A percentile compares a stretch with the other conserved stretches of the same genome.
phyloP scores from a whole-genome alignment of 2,113 vertebrate species.

The Corydoras sp. region DNA sequence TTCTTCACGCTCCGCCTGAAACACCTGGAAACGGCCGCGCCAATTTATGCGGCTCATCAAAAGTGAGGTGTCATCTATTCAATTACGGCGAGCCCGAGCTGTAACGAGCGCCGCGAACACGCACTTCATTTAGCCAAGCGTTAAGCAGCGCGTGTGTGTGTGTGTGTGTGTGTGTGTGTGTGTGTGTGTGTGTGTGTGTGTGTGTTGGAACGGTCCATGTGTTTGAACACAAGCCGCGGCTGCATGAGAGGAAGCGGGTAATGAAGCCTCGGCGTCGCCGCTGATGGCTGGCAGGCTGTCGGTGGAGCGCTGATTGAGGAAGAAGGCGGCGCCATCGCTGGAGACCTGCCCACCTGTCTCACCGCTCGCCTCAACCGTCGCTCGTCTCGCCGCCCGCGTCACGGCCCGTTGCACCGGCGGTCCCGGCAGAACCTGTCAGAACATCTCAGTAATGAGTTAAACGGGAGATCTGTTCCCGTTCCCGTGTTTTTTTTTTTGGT shows the following conservation, averaged over 20 bases:
- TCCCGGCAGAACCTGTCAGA: constrained; percentile 25
- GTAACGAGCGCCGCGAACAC: constrained; percentile 21
- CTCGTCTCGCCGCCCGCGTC: not conserved
- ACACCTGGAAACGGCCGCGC: constrained; percentile 10
- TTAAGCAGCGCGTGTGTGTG: constrained; percentile 9
- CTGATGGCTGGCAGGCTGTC: constrained; percentile 36
- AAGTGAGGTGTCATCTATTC: constrained; percentile 21
- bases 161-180: not conserved
- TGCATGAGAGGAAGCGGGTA: constrained; percentile 21
- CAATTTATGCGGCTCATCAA: constrained; percentile 34
- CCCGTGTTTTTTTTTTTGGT: too few species aligned
- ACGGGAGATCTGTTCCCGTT: not conserved
- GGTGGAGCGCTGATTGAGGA: constrained; percentile 10
- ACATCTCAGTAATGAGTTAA: constrained; percentile 25
- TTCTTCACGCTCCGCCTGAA: constrained; percentile 25
- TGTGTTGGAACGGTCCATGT: constrained; percentile 19
- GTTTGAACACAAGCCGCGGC: constrained; percentile 22
- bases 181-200: constrained; percentile 10
- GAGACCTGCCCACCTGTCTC: constrained; percentile 6
- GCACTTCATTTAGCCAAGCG: constrained; percentile 29
- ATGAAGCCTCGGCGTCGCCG: constrained; percentile 29
- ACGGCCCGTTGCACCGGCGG: constrained; percentile 18
- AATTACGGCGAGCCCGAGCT: constrained; percentile 30
- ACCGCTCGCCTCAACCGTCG: not conserved
- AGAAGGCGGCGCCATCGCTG: not conserved